Evolutionary conservation across 2,888 invertebrate species (phyloP).

Genomic region (Troides helena): DNA sequence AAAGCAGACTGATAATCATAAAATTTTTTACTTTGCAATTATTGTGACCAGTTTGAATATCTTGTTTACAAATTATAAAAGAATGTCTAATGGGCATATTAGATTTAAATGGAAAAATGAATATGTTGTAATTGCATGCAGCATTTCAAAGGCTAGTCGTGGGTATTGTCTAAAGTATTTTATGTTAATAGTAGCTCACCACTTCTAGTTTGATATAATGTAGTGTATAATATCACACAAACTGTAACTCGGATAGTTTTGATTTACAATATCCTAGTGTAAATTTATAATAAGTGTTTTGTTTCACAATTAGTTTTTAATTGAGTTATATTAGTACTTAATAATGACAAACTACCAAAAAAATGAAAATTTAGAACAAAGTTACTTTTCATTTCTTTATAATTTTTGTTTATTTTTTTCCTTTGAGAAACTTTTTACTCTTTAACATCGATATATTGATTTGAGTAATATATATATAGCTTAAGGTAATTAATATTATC

Average conservation of each 20-base stretch:
- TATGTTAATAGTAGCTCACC: conserved; percentile 39
- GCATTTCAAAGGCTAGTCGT: conserved; percentile 71
- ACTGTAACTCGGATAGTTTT: conserved; percentile 7
- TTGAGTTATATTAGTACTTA: conserved; percentile 73
- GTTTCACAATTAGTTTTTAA: conserved; percentile 63
- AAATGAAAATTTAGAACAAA: conserved; percentile 66
- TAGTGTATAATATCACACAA: conserved; percentile 36
- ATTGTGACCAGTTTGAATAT: conserved; percentile 7
- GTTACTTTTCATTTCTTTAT: conserved; percentile 53
- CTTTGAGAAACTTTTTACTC: conserved; percentile 46
- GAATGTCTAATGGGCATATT: background rate
- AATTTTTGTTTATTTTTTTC: background rate
- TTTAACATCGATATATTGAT: conserved; percentile 49
- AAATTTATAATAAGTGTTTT: conserved; percentile 44
- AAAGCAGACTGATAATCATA: conserved; percentile 34
- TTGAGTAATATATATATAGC: conserved; percentile 58
- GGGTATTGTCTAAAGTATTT: conserved; percentile 49
- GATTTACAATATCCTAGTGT: conserved; percentile 13
- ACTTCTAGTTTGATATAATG: conserved; percentile 35
- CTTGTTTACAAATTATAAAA: background rate
- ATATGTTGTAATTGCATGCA: conserved; percentile 40
- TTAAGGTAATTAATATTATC: conserved; percentile 39
- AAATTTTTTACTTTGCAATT: conserved; percentile 34
- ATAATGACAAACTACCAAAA: conserved; percentile 68
- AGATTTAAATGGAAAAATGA: conserved; percentile 5